phyloP scores from a whole-genome alignment of 2,113 vertebrate genomes.

The Pachycephala philippinensis region DNA sequence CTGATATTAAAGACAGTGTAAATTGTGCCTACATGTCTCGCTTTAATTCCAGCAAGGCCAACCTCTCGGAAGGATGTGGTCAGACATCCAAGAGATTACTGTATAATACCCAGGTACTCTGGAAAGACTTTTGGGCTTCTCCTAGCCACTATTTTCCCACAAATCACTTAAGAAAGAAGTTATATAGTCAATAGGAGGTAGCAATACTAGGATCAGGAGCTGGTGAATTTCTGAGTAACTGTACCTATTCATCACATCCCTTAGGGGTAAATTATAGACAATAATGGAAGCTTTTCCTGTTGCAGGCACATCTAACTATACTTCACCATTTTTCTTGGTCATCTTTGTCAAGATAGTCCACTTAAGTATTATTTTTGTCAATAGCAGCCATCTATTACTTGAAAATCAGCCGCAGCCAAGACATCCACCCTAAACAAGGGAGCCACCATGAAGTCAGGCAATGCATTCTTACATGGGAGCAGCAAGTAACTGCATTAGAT shows the following conservation, averaged over 20 bases:
- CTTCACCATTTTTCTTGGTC: background rate
- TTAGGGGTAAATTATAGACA: background rate
- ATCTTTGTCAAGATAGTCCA: background rate
- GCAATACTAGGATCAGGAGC: background rate
- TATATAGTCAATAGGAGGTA: background rate
- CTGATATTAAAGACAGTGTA: background rate
- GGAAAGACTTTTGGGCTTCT: background rate
- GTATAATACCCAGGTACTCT: background rate
- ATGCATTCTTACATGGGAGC: background rate
- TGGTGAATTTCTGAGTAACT: background rate
- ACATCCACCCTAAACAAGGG: background rate
- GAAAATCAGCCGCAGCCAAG: background rate
- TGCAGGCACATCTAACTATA: background rate
- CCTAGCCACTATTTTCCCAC: background rate
- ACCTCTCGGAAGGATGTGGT: fast-evolving
- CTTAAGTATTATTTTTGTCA: background rate
- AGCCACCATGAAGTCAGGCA: background rate
- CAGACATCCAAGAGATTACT: background rate
- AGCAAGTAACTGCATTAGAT: background rate
- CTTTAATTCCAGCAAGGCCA: background rate
- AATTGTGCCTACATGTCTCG: background rate
- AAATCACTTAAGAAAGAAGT: background rate
- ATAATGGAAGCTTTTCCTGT: background rate
- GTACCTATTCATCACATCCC: background rate
- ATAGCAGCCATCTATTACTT: background rate